Conservation (phyloP, 1,140 invertebrate genomes). For the Drosophila pallidifrons region DNA sequence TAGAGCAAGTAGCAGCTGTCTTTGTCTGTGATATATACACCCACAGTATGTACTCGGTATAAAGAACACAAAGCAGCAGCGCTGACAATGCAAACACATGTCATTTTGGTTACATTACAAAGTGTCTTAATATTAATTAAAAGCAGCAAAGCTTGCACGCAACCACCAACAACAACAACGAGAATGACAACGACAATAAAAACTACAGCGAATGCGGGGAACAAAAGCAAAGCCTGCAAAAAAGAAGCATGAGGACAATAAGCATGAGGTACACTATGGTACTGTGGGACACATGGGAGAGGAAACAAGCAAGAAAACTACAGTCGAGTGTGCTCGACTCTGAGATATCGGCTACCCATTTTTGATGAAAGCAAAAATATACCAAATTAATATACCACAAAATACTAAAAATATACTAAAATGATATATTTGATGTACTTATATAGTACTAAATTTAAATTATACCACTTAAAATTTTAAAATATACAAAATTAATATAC, state of each 20-base stretch:
- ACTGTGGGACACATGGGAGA: constrained; percentile 43
- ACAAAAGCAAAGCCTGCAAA: constrained; percentile 35
- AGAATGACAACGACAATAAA: constrained; percentile 8
- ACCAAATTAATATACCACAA: too few species aligned
- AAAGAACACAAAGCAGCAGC: constrained; percentile 44
- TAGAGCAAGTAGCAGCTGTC: constrained; percentile 12
- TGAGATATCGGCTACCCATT: too few species aligned
- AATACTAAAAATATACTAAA: too few species aligned
- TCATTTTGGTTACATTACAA: constrained; percentile 70
- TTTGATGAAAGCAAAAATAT: too few species aligned
- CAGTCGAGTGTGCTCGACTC: too few species aligned
- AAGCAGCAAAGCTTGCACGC: constrained; percentile 62
- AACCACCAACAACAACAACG: constrained; percentile 22
- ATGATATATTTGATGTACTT: background rate
- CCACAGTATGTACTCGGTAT: background rate
- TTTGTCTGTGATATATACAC: background rate
- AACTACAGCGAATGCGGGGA: constrained; percentile 25
- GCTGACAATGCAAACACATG: constrained; percentile 63
- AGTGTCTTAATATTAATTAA: constrained; percentile 81
- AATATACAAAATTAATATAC: too few species aligned
- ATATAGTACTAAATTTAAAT: too few species aligned
- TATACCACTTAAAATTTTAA: too few species aligned
- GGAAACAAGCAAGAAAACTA: too few species aligned
- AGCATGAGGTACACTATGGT: constrained; percentile 37
- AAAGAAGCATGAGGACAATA: constrained; percentile 23